These are phyloP conservation scores for Aepyceros melampus DNA, from an alignment of 2,113 vertebrate species.

Conservation along the genomic window DNA sequence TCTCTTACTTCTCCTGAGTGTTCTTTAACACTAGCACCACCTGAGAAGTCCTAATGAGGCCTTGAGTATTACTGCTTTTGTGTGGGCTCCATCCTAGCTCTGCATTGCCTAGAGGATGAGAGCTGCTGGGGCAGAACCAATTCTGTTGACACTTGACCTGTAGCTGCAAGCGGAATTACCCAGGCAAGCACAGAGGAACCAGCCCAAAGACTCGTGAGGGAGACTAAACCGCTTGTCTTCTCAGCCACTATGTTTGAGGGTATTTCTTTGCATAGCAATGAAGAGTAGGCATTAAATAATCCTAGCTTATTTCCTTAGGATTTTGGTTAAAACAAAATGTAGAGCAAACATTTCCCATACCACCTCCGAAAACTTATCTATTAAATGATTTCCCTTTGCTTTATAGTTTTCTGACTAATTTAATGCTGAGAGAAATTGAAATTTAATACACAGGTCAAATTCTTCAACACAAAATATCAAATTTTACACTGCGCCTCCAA, in stretches of 20 bases:
- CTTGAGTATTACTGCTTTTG: background rate
- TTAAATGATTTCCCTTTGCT: background rate
- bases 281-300: background rate
- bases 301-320: background rate
- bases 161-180: background rate
- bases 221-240: background rate
- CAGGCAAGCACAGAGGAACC: background rate
- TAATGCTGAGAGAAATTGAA: background rate
- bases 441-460: background rate
- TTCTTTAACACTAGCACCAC: background rate
- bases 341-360: background rate
- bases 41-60: background rate
- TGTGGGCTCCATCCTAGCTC: rapidly evolving
- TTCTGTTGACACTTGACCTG: background rate
- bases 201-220: rapidly evolving
- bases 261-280: background rate
- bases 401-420: background rate
- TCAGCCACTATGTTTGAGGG: background rate
- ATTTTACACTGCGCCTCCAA: background rate
- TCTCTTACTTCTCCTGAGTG: background rate
- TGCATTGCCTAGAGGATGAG: background rate
- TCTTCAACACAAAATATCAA: background rate
- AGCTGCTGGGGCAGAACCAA: no score
- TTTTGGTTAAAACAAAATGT: background rate
- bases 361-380: background rate